Base-by-base conservation (phyloP, 2,113 vertebrate genomes). In the Orthochromis malagaraziensis region DNA sequence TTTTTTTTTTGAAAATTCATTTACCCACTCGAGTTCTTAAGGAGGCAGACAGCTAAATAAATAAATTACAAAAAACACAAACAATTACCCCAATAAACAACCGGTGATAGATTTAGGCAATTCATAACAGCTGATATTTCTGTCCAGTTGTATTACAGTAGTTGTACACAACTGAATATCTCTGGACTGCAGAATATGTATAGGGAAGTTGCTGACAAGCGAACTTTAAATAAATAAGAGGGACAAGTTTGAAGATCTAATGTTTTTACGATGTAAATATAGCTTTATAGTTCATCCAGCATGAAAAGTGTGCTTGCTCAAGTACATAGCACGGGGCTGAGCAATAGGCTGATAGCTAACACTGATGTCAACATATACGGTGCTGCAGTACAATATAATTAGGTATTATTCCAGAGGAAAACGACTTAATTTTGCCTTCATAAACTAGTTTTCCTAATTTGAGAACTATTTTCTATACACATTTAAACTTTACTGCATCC, bases 61-160 rank as follows among this genome's bases (percentile, higher is more conserved):
- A 49, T 47, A 12, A 11, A 49, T 75, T 5, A 75, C 24, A 29
- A 29, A 29, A 47, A 26, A 3, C 38, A 45, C 14, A 29, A 81
- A 87, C 53, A 63, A 77, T 75, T 75, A 77, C 70, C 19, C 17
- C 14, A 31, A 47, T 26, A 73, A 49, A 29, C 24, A 75, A 51
- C 16, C 0, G 3, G 10, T 77, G 26, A 51, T 51, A 49, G 26
- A 77, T 19, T 51, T 49, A 77, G 26, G 16, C 6, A 31, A n/a
- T n/a, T 47, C 6, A 29, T 19, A 51, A 31, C 16, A 31, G 16
- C 70, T 49, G 42, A 19, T 49, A 77, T 49, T 49, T 0, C 24
- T 26, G 1, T 49, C 0, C 70, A 75, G 21, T 47, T 47, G 14
- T 45, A 47, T 75, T 17, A 29, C 9, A 47, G 14, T 75, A 47